Evolutionary conservation across 2,113 vertebrate genomes (phyloP), one percentile per base, ranked within the genome.

Genomic region (Ptilorrhoa leucosticta): DNA sequence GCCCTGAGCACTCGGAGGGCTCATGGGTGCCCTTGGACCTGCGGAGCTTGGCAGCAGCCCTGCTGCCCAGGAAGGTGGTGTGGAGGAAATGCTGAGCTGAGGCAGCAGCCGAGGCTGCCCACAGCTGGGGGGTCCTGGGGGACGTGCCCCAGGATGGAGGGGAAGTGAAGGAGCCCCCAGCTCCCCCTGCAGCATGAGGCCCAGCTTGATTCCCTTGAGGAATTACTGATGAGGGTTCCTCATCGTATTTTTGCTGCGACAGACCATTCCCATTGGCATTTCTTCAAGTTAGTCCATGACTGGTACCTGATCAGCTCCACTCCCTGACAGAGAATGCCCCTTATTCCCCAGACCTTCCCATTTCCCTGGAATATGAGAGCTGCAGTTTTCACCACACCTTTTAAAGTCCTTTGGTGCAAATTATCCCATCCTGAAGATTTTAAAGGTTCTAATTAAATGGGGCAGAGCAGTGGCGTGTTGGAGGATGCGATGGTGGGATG

Each of bases 201-300:
- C 60, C 1, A 3, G 44, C 16, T 48, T 15, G 5, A 20, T 18
- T 28, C 33, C 48, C 64, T 12, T 2, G 27, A 51, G 90, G 26
- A 40, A 10, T 39, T 7, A 12, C 68, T 1, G 0, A 3, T 4
- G 53, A 13, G 63, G 3, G 18, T 3, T 60, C 60, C 78, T 72
- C 2, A 4, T 10, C 1, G 0, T 9, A 4, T 35, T 60, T 76
- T 31, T 2, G 1, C 57, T 24, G 42, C 0, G 1, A 26, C 5
- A n/a, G 48, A 14, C 15, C 27, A n/a, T 31, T 54, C 39, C 5
- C 5, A 12, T 7, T 53, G 54, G 76, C 84, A 51, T 72, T 53
- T 58, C 66, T 27, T 57, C 28, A 13, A 19, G 51, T 30, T 13
- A 50, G 15, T 13, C 83, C 26, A 3, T 37, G 75, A 14, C 40